Evolutionary conservation across 2,888 invertebrate species (phyloP).

Genomic region (Agriopis leucophaearia): DNA sequence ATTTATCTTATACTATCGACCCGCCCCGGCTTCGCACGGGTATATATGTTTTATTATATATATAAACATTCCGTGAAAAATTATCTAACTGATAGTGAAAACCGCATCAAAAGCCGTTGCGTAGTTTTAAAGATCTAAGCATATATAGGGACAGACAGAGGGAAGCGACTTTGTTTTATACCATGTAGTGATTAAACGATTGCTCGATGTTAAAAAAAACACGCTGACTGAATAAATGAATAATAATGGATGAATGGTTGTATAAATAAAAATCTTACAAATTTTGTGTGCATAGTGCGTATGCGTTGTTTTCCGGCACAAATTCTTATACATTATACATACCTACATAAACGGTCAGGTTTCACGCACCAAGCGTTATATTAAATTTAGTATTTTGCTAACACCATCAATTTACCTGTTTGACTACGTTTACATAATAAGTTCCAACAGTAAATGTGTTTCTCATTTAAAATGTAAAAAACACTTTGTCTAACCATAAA

Average conservation of each 20-base stretch:
- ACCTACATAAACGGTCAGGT: not conserved
- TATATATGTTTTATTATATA: too few relatives aligned
- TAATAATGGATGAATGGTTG: too few relatives aligned
- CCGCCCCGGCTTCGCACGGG: too few relatives aligned
- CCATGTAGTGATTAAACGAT: not conserved
- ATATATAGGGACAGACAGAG: too few relatives aligned
- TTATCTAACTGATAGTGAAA: too few relatives aligned
- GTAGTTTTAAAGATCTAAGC: too few relatives aligned
- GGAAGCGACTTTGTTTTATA: too few relatives aligned
- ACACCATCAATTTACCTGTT: constrained; percentile 5
- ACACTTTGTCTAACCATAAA: constrained; percentile 2
- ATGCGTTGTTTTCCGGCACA: not conserved
- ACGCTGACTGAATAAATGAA: constrained; percentile 10
- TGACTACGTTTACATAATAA: not conserved
- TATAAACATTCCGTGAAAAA: too few relatives aligned
- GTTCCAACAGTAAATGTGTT: not conserved
- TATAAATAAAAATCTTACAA: constrained; percentile 10
- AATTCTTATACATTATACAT: not conserved
- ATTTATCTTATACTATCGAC: not conserved
- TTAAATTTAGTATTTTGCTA: not conserved
- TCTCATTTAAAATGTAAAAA: not conserved
- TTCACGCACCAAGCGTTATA: not conserved
- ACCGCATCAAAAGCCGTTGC: too few relatives aligned
- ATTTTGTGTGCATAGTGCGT: constrained; percentile 12
- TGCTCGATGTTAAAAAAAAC: constrained; percentile 2